phyloP scores from a whole-genome alignment of 2,888 invertebrate species.

The Melanargia galathea region DNA sequence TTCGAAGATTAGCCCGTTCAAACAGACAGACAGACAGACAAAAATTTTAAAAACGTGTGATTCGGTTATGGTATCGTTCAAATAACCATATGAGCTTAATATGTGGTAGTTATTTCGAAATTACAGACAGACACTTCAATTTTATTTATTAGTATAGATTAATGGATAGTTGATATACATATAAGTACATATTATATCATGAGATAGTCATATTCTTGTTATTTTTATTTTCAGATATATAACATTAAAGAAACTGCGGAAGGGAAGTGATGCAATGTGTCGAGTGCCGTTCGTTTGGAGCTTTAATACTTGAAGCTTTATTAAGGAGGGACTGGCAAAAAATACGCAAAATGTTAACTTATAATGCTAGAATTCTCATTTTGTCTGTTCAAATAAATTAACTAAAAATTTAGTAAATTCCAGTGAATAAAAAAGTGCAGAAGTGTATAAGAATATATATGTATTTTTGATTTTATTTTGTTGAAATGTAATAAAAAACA shows the following conservation, averaged over 20 bases:
- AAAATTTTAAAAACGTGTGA: too few species aligned
- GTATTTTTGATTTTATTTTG: conserved; percentile 21
- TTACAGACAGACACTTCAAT: too few species aligned
- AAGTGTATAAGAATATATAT: conserved; percentile 30
- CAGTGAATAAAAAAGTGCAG: conserved; percentile 12
- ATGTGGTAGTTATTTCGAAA: too few species aligned
- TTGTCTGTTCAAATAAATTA: neutral
- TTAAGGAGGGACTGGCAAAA: conserved; percentile 9
- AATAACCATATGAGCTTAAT: too few species aligned
- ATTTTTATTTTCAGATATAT: conserved; percentile 4
- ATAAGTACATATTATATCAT: too few species aligned
- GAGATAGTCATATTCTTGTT: too few species aligned
- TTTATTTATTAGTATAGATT: too few species aligned
- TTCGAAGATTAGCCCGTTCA: too few species aligned
- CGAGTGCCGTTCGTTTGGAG: conserved; percentile 17
- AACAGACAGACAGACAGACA: too few species aligned
- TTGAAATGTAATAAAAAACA: conserved; percentile 19
- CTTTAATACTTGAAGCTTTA: neutral
- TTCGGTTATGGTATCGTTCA: too few species aligned
- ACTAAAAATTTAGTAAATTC: conserved; percentile 27
- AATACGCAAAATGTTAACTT: conserved; percentile 2
- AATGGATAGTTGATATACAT: too few species aligned
- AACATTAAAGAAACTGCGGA: neutral
- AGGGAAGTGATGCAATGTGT: conserved; percentile 17
- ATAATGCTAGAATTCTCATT: neutral